Base-by-base conservation (phyloP, 2,113 vertebrate species). In the Marcusenius ussheri region DNA sequence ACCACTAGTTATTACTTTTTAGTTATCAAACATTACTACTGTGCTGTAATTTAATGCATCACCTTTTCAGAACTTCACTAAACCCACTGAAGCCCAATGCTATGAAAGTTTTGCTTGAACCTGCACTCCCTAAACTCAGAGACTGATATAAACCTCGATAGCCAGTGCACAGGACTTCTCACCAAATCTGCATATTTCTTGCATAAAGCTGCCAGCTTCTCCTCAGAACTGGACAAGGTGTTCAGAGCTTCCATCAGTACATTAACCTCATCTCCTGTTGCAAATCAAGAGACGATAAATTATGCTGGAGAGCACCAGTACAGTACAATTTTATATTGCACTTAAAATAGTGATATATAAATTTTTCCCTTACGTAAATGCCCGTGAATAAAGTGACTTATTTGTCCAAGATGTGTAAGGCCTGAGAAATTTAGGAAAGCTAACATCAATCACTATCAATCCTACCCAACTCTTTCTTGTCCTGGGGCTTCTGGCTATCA, bases 101-200 rank as follows among this genome's bases (percentile, higher is more conserved):
- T 66, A 66, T 66, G 9, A 3, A 66, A 9, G 58, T 66, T 27
- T 27, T 19, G 70, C 9, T 39, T 39, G 11, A 77, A 77, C 5
- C 70, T 77, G 70, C 15, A 35, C 15, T 39, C 11, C 31, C 70
- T 77, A 17, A 66, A 66, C 62, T 66, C 24, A 58, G 56, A 58
- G 21, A 10, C 24, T 10, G n/a, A 66, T 11, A 27, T 66, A 66
- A 31, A 80, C 2, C 35, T 31, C 3, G 1, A 35, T 4, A 80
- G 35, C 35, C 19, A 42, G 31, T 80, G 13, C 35, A 19, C 31
- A 27, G n/a, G 3, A 42, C 15, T 6, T 42, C 97, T 96, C 94
- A 99, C 98, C 93, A 99, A 95, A 94, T 99, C 98, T 86, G 98
- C 98, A 90, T 99, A 99, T 93, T 99, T 99, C 96, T 99, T 99